These are phyloP conservation scores for Trichonephila clavata DNA, from an alignment of 1,140 invertebrate genomes.

Conservation along the genomic window DNA sequence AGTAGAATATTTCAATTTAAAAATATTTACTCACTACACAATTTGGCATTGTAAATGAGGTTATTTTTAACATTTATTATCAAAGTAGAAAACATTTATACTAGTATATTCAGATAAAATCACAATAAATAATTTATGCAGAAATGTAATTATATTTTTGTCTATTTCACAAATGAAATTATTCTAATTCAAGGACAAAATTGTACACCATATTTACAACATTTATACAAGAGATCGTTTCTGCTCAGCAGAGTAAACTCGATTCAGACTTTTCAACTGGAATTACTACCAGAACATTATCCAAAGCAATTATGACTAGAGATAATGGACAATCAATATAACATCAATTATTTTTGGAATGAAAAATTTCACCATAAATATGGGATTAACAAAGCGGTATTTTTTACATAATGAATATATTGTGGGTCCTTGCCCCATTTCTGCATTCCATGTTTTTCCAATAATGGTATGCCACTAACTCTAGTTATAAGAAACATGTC, in stretches of 20 bases:
- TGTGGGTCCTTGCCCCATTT: conserved; percentile 79
- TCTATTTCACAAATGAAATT: neutral
- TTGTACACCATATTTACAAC: neutral
- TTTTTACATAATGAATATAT: conserved; percentile 79
- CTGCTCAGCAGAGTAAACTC: neutral
- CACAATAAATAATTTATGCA: neutral
- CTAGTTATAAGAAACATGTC: conserved; percentile 79
- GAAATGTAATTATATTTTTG: neutral
- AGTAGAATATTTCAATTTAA: too few species aligned
- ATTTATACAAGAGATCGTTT: neutral
- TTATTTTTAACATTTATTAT: neutral
- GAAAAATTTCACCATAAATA: conserved; percentile 78
- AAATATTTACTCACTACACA: neutral
- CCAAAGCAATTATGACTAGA: neutral
- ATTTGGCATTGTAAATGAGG: neutral
- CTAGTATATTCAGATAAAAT: neutral
- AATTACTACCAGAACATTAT: neutral
- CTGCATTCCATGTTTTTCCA: conserved; percentile 79
- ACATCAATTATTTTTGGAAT: neutral
- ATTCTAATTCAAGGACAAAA: neutral
- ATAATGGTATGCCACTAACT: conserved; percentile 80
- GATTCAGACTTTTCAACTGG: neutral
- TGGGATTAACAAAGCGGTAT: conserved; percentile 80
- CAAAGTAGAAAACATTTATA: conserved; percentile 7
- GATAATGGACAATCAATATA: neutral